Evolutionary conservation across 1,140 invertebrate species (phyloP).

Genomic region (Drosophila cardini): DNA sequence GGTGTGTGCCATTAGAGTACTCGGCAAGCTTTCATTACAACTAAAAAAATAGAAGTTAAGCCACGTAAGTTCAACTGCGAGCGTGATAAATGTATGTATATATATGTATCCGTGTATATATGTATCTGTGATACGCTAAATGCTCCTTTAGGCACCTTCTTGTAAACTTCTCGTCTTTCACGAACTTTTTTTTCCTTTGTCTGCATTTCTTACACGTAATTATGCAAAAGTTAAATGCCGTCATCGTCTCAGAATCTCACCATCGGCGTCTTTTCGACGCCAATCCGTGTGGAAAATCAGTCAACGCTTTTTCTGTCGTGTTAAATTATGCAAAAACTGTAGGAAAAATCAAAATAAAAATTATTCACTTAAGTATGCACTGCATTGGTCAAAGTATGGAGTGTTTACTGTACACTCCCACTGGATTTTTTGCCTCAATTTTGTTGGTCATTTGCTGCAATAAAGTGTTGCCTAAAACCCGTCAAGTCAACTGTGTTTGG

Average conservation of each 20-base stretch:
- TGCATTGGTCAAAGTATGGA: conserved; percentile 43
- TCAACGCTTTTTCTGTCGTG: conserved; percentile 57
- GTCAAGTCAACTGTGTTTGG: conserved; percentile 25
- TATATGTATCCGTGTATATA: no score
- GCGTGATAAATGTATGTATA: conserved; percentile 15
- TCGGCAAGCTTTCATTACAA: conserved; percentile 40
- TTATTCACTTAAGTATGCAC: conserved; percentile 55
- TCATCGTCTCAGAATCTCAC: conserved; percentile 19
- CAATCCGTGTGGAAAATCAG: conserved; percentile 68
- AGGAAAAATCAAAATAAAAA: conserved; percentile 8
- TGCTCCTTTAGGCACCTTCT: conserved; percentile 21
- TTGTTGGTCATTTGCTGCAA: conserved; percentile 69
- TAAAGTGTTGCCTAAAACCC: conserved; percentile 45
- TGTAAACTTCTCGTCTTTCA: conserved; percentile 44
- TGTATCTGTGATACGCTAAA: conserved; percentile 23
- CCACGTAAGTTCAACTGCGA: conserved; percentile 69
- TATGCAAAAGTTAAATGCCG: conserved; percentile 77
- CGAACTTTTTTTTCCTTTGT: conserved; percentile 1
- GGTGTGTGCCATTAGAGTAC: conserved; percentile 62
- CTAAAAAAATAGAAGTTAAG: conserved; percentile 40
- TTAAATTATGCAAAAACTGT: conserved; percentile 67
- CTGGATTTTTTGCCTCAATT: conserved; percentile 27
- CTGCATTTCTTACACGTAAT: conserved; percentile 71
- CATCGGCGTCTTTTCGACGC: conserved; percentile 41
- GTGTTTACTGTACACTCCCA: conserved; percentile 38